Base-by-base conservation (phyloP, 2,113 vertebrate species). In the Sebastes fasciatus region DNA sequence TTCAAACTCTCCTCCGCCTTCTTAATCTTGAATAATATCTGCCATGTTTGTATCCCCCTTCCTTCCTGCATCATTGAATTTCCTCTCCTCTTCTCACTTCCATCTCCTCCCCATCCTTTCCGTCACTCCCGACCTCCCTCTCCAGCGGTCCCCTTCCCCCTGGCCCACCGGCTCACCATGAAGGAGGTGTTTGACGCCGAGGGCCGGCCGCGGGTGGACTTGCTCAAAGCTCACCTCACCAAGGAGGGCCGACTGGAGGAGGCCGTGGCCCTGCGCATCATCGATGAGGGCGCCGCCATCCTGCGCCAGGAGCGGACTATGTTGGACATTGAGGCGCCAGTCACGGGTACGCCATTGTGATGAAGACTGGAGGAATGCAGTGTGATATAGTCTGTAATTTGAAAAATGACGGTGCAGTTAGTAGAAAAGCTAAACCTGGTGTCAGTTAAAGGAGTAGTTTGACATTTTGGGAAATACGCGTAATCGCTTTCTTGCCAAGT, bases 301-400 rank as follows among this genome's bases (percentile, higher is more conserved):
- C 92, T 96, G 84, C 95, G 96, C 62, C 96, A 96, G 88, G 96
- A 96, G 89, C 95, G 95, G 90, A 96, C 96, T 64, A 96, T 96
- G 95, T 90, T 96, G 94, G 96, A 96, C 87, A 96, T 96, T 43
- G 96, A 96, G 90, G 96, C 96, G 11, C 96, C 96, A 48, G 96
- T 96, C 91, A 96, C 96, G 87, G 96, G 96, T 96, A 86, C 52
- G 80, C 52, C 42, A 12, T 3, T n/a, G 16, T 49, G 49, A 63
- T 26, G 23, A 42, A 57, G 40, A 17, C 1, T 0, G 6, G 16
- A 26, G 12, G 48, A 73, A 58, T 2, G 3, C 17, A 5, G 6
- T 42, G 60, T 62, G 11, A 60, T 23, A 14, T 1, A 61, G 13
- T 66, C 43, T 49, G 43, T 52, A 11, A 52, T 75, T 55, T 40